A percentile compares a stretch with the other conserved stretches of the same genome.
These are phyloP conservation scores for Trypoxylus dichotomus DNA, from an alignment of 1,140 invertebrate species.

Conservation along the genomic window DNA sequence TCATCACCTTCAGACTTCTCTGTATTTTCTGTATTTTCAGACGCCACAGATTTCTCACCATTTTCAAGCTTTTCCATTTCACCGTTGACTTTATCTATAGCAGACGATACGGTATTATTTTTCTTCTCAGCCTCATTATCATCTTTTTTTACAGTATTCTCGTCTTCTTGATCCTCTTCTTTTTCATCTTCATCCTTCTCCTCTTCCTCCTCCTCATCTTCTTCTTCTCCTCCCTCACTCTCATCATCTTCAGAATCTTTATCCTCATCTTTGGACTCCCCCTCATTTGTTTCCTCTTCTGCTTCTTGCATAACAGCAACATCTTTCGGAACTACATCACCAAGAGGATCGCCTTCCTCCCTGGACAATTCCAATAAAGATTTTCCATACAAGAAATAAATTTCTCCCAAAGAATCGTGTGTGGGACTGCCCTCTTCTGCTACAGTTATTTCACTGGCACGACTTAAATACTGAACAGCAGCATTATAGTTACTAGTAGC, in stretches of 20 bases:
- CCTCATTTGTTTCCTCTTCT: constrained; percentile 55
- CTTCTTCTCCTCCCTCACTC: constrained; percentile 47
- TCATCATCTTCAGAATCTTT: constrained; percentile 53
- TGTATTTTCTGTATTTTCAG: constrained; percentile 33
- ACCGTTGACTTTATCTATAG: constrained; percentile 32
- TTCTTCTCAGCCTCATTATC: constrained; percentile 51
- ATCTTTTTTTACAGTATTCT: constrained; percentile 52
- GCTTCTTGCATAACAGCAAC: constrained; percentile 54
- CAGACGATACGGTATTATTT: constrained; percentile 46
- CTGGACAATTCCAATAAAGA: constrained; percentile 79
- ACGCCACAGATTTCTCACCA: neutral
- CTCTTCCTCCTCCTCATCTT: constrained; percentile 55
- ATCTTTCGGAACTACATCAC: constrained; percentile 68
- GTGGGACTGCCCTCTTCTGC: constrained; percentile 74
- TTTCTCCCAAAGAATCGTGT: constrained; percentile 75
- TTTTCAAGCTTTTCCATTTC: neutral
- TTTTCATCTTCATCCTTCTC: constrained; percentile 45
- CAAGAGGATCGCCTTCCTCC: constrained; percentile 78
- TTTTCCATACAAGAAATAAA: constrained; percentile 68
- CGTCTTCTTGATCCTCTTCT: constrained; percentile 49
- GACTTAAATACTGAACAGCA: constrained; percentile 75
- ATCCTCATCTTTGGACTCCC: constrained; percentile 56
- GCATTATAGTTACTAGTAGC: constrained; percentile 76
- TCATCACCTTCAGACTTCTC: constrained; percentile 44
- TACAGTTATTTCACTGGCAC: constrained; percentile 73